These are phyloP conservation scores for Corythornis vintsioides DNA, from an alignment of 2,113 vertebrate genomes.

Conservation along the genomic window DNA sequence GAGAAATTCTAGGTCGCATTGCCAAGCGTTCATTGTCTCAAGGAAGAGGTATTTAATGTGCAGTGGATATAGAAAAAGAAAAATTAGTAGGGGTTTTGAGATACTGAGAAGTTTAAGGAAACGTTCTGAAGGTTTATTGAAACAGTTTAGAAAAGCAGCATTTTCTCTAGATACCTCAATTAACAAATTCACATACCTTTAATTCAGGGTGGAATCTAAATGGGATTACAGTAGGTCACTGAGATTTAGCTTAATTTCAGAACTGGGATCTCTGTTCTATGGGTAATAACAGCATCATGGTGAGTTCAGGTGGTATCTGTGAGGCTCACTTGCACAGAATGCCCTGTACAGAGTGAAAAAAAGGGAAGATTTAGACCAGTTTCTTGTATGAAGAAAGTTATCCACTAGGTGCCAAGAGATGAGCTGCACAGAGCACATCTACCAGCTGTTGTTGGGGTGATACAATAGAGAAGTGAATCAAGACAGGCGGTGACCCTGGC, in stretches of 20 bases:
- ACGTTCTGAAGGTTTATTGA: neutral
- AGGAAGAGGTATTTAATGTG: neutral
- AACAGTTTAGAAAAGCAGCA: neutral
- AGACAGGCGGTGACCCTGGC: slow-evolving; percentile 11
- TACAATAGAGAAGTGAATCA: slow-evolving; percentile 10
- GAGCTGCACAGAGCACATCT: neutral
- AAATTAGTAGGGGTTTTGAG: neutral
- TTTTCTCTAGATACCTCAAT: neutral
- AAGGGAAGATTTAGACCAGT: neutral
- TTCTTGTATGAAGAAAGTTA: neutral
- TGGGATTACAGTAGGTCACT: neutral
- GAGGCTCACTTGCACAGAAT: neutral
- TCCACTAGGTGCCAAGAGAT: neutral
- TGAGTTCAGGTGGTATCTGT: neutral
- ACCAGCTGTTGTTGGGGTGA: slow-evolving; percentile 38
- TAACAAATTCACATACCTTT: neutral
- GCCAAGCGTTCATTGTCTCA: slow-evolving; percentile 1
- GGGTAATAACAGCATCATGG: rapidly evolving
- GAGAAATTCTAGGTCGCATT: neutral
- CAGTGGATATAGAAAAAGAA: neutral
- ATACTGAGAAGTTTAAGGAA: slow-evolving; percentile 21
- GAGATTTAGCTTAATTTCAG: neutral
- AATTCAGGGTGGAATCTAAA: neutral
- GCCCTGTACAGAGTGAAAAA: neutral
- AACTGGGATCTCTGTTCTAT: neutral